Percentiles rank a stretch among this genome's conserved stretches.
Conservation (phyloP, 2,888 invertebrate genomes). For the Ennomos fuscantarius region DNA sequence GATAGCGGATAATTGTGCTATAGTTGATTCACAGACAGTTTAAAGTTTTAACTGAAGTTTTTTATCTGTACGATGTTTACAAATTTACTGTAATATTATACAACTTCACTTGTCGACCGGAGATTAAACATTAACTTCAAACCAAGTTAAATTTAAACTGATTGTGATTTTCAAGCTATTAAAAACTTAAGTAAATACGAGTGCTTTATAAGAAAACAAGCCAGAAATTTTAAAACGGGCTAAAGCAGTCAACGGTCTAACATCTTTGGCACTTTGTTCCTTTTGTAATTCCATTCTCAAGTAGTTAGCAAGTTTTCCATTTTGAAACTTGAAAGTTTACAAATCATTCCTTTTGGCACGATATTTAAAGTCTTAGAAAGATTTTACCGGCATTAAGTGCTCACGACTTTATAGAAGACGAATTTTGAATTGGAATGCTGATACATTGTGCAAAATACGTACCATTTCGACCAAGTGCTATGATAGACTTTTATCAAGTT, state of each 20-base stretch:
- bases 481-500: too few relatives aligned
- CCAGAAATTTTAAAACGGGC: conserved; percentile 35
- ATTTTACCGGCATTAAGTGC: conserved; percentile 13
- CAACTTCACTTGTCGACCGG: too few relatives aligned
- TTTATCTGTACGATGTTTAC: too few relatives aligned
- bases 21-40: too few relatives aligned
- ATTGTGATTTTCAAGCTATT: conserved; percentile 21
- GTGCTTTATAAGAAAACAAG: conserved; percentile 44
- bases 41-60: too few relatives aligned
- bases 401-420: conserved; percentile 10
- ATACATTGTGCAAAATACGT: too few relatives aligned
- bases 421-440: too few relatives aligned
- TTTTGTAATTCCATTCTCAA: conserved; percentile 31
- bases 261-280: conserved; percentile 28
- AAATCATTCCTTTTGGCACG: conserved; percentile 25
- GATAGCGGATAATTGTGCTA: too few relatives aligned
- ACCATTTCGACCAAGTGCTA: too few relatives aligned
- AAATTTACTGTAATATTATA: too few relatives aligned
- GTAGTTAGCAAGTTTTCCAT: conserved; percentile 32
- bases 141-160: conserved; percentile 15
- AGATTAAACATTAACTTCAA: neutral
- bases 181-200: conserved; percentile 17
- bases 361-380: conserved; percentile 27
- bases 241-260: conserved; percentile 17
- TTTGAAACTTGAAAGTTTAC: conserved; percentile 28